Conservation (phyloP, 2,888 invertebrate genomes). For the Leucoma salicis region DNA sequence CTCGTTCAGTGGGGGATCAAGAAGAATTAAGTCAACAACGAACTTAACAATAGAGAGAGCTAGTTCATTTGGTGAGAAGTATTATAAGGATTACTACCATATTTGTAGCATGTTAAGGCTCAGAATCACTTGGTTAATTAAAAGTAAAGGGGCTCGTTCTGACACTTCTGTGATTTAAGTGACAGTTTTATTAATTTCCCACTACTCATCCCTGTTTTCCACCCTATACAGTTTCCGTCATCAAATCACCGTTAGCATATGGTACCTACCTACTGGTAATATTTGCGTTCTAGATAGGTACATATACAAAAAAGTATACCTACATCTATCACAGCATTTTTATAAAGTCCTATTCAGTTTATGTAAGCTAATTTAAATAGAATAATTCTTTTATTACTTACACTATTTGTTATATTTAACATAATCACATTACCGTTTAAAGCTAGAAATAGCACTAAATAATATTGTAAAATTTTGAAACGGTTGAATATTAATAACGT, state of each 20-base stretch:
- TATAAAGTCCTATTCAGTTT: too few species aligned
- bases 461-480: too few species aligned
- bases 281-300: too few species aligned
- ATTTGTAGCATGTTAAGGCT: conserved; percentile 41
- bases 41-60: conserved; percentile 63
- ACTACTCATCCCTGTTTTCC: conserved; percentile 72
- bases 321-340: too few species aligned
- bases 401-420: too few species aligned
- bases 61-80: conserved; percentile 42
- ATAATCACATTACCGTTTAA: too few species aligned
- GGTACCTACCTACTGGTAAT: conserved; percentile 37
- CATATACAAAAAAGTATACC: too few species aligned
- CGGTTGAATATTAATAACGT: too few species aligned
- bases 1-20: conserved; percentile 60
- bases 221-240: conserved; percentile 71
- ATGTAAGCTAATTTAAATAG: too few species aligned
- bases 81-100: conserved; percentile 42
- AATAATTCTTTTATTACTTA: too few species aligned
- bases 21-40: conserved; percentile 74
- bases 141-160: conserved; percentile 60
- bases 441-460: too few species aligned
- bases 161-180: conserved; percentile 83
- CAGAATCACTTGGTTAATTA: conserved; percentile 42
- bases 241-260: conserved; percentile 67
- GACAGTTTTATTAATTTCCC: conserved; percentile 90